Percentiles rank a stretch among this genome's conserved stretches.
These are phyloP conservation scores for Balaenoptera acutorostrata DNA, from an alignment of 2,113 vertebrate genomes.

Conservation along the genomic window DNA sequence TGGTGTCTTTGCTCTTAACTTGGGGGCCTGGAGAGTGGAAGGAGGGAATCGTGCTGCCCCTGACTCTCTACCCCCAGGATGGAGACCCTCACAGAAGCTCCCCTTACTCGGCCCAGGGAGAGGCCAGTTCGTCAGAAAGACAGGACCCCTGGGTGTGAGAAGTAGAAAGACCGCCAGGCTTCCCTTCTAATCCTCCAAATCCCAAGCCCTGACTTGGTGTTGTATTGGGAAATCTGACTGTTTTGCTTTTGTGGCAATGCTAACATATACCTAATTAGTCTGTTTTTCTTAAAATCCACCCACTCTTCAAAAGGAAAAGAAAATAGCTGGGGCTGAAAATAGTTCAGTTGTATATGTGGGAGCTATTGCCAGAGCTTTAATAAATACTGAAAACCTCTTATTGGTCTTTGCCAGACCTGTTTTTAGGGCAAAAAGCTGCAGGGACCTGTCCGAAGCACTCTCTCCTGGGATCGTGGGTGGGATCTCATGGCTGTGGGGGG, in stretches of 20 bases:
- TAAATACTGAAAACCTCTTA: conserved; percentile 2
- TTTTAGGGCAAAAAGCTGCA: not conserved
- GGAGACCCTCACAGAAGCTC: not conserved
- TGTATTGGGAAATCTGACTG: conserved; percentile 50
- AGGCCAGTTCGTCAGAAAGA: not conserved
- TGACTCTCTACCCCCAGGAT: not conserved
- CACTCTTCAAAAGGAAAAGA: conserved; percentile 55
- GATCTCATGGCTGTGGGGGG: not conserved
- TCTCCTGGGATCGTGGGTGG: not conserved
- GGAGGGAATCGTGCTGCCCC: conserved; percentile 15
- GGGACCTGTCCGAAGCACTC: not conserved
- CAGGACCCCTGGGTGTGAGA: not conserved
- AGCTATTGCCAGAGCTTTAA: not conserved
- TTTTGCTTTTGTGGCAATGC: conserved; percentile 64
- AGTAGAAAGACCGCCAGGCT: not conserved
- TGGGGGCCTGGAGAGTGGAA: conserved; percentile 16
- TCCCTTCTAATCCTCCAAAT: not conserved
- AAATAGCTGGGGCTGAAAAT: conserved; percentile 58
- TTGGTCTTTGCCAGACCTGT: not conserved
- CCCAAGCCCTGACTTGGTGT: not conserved
- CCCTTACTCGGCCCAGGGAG: not conserved
- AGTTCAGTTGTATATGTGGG: conserved; percentile 26
- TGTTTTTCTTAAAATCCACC: conserved; percentile 68
- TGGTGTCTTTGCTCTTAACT: conserved; percentile 64
- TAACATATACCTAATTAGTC: conserved; percentile 68